A percentile compares a stretch with the other conserved stretches of the same genome.
phyloP scores from a whole-genome alignment of 2,113 vertebrate species.

The Ammodytes dubius region DNA sequence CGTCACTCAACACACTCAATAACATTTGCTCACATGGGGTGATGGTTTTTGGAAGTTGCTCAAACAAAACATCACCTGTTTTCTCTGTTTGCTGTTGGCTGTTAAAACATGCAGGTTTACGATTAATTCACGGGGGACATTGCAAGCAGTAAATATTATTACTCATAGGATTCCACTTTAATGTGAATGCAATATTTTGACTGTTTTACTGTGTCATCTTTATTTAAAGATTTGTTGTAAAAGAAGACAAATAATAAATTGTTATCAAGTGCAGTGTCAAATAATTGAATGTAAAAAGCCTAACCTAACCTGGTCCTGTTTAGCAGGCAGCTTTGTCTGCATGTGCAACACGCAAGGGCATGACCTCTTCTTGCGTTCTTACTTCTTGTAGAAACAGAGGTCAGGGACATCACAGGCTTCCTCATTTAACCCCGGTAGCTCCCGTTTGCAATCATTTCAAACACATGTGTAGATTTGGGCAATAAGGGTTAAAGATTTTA shows the following conservation, averaged over 20 bases:
- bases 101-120: background rate
- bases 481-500: background rate
- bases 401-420: background rate
- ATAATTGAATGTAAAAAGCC: background rate
- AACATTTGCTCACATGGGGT: constrained; percentile 34
- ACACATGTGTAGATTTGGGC: constrained; percentile 7
- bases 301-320: constrained; percentile 28
- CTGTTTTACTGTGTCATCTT: background rate
- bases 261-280: background rate
- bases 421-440: constrained; percentile 14
- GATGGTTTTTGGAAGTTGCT: constrained; percentile 32
- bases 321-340: constrained; percentile 30
- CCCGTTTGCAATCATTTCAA: constrained; percentile 39
- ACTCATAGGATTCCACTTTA: background rate
- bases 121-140: background rate
- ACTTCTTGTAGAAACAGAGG: background rate
- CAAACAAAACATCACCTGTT: constrained; percentile 49
- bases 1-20: constrained; percentile 42
- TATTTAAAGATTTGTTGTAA: background rate
- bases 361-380: constrained; percentile 32
- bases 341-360: constrained; percentile 40
- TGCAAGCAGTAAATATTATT: background rate
- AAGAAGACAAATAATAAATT: too few species aligned
- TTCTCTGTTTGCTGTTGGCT: background rate
- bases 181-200: background rate